Base-by-base conservation (phyloP, 2,888 invertebrate genomes). In the Campoplex nolae region DNA sequence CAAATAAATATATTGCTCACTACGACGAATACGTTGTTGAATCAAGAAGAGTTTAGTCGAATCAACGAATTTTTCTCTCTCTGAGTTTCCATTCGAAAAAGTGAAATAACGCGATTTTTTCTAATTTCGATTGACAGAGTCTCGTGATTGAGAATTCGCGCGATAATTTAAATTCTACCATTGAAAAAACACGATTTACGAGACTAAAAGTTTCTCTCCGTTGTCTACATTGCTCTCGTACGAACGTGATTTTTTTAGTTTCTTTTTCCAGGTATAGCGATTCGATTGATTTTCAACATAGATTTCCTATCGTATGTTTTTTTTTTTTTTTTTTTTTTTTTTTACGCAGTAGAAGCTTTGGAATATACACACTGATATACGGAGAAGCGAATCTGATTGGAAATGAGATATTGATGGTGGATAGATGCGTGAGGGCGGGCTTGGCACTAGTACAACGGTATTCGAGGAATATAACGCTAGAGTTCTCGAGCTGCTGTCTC, bases 301-400 rank as follows among this genome's bases (percentile, higher is more conserved):
- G 56, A 23, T 18, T 54, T 48, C 67, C 67, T 28, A 18, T 75
- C 71, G 51, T 11, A 42, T 35, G n/a, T 8, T 70, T 45, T 54
- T 38, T 70, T 58, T 67, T 38, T 18, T 70, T 58, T 67, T 38
- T 18, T n/a, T n/a, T 8, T 70, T 45, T 54, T 38, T 70, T 58
- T 67, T 38, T 18, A 32, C 65, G 58, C 9, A 58, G 58, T 58
- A 28, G 28, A 48, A 35, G 23, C 42, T 45, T 23, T 48, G 18
- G 2, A 42, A 42, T 16, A 68, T 13, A 23, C 70, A 68, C 23
- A 23, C 70, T 23, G 35, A 7, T 23, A n/a, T 68, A 58, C 42
- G 23, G 45, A n/a, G 51, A 85, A 62, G 11, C 7, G 56, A 76
- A 85, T 81, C 76, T 77, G 76, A 85, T 81, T 77, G 76, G 48